Conservation (phyloP, 2,797 vertebrate species). For the Paguma larvata region DNA sequence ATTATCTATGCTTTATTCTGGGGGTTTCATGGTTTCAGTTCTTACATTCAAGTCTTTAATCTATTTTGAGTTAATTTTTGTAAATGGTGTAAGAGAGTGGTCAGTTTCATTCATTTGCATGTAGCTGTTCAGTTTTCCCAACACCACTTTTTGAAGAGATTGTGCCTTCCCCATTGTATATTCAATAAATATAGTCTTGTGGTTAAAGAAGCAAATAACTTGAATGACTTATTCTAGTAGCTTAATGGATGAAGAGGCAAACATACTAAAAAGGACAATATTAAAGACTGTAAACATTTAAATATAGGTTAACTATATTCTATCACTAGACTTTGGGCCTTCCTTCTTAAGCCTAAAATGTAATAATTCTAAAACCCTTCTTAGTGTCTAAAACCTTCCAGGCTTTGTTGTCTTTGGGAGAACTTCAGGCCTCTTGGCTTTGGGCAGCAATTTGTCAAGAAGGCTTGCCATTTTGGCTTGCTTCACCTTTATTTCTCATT, state of each 20-base stretch:
- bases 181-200: slow-evolving; percentile 32
- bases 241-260: not conserved
- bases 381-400: slow-evolving; percentile 45
- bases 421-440: slow-evolving; percentile 67
- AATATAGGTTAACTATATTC: slow-evolving; percentile 24
- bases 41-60: not conserved
- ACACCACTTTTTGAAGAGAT: not conserved
- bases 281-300: slow-evolving; percentile 24
- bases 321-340: not conserved
- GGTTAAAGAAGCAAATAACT: slow-evolving; percentile 36
- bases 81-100: not conserved
- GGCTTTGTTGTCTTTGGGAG: slow-evolving; percentile 66
- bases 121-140: not conserved
- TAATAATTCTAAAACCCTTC: slow-evolving; percentile 37
- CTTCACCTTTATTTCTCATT: slow-evolving; percentile 63
- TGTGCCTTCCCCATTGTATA: not conserved
- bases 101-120: not conserved
- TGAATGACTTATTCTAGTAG: not conserved
- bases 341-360: not conserved
- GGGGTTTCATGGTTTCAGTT: not conserved
- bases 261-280: not conserved
- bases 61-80: not conserved
- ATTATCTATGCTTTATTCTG: not conserved
- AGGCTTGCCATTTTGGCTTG: slow-evolving; percentile 66
- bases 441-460: slow-evolving; percentile 68